Conservation (phyloP, 2,797 vertebrate species). For the Mycteria americana region DNA sequence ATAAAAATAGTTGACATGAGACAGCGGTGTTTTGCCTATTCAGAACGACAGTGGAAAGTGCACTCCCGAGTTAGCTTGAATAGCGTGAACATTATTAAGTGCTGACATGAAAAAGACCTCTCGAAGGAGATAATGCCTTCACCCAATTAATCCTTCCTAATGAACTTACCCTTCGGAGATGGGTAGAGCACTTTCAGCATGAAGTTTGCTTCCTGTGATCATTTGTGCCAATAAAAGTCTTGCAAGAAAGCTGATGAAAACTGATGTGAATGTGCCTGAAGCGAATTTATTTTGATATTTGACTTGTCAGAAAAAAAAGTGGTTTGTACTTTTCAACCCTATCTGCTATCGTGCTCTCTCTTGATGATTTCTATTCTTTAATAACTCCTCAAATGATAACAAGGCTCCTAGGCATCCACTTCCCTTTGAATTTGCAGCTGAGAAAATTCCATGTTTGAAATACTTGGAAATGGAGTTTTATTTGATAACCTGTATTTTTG, state of each 20-base stretch:
- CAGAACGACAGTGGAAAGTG: background rate
- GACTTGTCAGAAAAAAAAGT: background rate
- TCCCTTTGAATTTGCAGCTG: conserved; percentile 40
- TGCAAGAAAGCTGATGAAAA: background rate
- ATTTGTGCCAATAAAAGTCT: conserved; percentile 41
- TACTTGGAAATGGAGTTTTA: background rate
- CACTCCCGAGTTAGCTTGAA: background rate
- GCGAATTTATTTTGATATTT: conserved; percentile 55
- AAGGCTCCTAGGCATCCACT: background rate
- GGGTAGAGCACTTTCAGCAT: background rate
- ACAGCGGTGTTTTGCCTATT: background rate
- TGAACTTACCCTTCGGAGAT: conserved; percentile 16
- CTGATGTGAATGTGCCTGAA: conserved; percentile 30
- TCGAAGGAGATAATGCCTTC: conserved; percentile 26
- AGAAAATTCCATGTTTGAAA: conserved; percentile 29
- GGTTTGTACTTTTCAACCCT: background rate
- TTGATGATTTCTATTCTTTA: conserved; percentile 37
- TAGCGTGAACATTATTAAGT: background rate
- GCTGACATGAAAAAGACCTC: conserved; percentile 35
- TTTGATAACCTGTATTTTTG: conserved; percentile 25
- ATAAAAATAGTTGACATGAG: conserved; percentile 17
- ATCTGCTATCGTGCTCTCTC: background rate
- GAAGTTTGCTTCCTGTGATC: conserved; percentile 55
- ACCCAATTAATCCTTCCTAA: conserved; percentile 52
- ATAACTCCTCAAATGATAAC: conserved; percentile 19